Evolutionary conservation across 2,113 vertebrate species (phyloP).

Genomic region (Pyrgilauda ruficollis): DNA sequence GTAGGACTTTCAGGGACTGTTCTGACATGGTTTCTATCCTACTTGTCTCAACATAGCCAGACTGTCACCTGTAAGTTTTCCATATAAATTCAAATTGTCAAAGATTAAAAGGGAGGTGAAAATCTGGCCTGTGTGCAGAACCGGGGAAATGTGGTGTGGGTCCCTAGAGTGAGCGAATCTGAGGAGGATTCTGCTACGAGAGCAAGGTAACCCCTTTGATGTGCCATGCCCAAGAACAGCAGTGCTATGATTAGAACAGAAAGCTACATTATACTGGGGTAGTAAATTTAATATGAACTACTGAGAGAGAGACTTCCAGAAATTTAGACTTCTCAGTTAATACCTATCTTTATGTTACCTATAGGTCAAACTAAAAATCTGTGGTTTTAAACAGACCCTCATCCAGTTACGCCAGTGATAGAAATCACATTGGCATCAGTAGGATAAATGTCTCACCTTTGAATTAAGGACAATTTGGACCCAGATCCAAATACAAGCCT

Average conservation of each 20-base stretch:
- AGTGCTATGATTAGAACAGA: constrained; percentile 56
- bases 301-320: constrained; percentile 41
- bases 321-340: constrained; percentile 29
- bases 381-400: neutral
- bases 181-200: constrained; percentile 45
- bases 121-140: constrained; percentile 57
- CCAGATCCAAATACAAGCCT: neutral
- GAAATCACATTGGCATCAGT: neutral
- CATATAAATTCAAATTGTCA: constrained; percentile 76
- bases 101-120: constrained; percentile 79
- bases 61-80: constrained; percentile 75
- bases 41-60: constrained; percentile 63
- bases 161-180: constrained; percentile 64
- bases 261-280: constrained; percentile 3
- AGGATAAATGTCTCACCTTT: neutral
- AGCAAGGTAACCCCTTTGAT: constrained; percentile 70
- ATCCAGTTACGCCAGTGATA: neutral
- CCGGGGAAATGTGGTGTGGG: constrained; percentile 46
- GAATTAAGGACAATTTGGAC: neutral
- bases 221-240: constrained; percentile 36
- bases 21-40: constrained; percentile 74
- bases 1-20: constrained; percentile 73
- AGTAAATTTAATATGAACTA: constrained; percentile 48
- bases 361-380: constrained; percentile 5
- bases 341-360: neutral